Evolutionary conservation across 2,888 invertebrate genomes (phyloP).

Genomic region (Buathra laborator): DNA sequence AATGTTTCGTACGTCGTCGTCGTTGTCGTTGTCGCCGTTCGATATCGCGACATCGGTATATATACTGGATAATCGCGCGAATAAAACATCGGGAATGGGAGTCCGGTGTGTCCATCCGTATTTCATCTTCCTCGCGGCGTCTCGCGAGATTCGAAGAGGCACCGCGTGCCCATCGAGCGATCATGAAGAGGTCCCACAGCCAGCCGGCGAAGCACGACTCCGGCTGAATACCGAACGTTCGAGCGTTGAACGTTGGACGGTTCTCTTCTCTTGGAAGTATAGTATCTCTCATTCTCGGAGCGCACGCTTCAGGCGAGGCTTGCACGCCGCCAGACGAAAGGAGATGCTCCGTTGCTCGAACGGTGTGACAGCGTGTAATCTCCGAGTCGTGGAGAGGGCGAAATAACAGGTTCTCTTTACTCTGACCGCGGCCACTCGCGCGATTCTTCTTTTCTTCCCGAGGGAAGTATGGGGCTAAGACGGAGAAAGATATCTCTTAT

Average conservation of each 20-base stretch:
- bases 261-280: neutral
- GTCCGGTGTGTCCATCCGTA: slow-evolving; percentile 67
- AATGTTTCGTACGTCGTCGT: neutral
- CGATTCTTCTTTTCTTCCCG: slow-evolving; percentile 66
- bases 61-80: slow-evolving; percentile 77
- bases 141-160: slow-evolving; percentile 34
- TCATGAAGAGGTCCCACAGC: slow-evolving; percentile 13
- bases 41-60: neutral
- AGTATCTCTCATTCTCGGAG: slow-evolving; percentile 28
- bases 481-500: slow-evolving; percentile 35
- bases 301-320: slow-evolving; percentile 63
- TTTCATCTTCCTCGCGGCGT: slow-evolving; percentile 55
- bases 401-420: slow-evolving; percentile 84
- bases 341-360: slow-evolving; percentile 71
- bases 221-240: slow-evolving; percentile 35
- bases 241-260: neutral
- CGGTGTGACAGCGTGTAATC: slow-evolving; percentile 84
- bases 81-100: slow-evolving; percentile 76
- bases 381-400: slow-evolving; percentile 75
- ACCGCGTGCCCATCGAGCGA: slow-evolving; percentile 42
- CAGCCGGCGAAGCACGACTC: slow-evolving; percentile 12
- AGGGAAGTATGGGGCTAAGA: slow-evolving; percentile 46
- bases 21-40: neutral
- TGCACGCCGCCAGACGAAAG: slow-evolving; percentile 60
- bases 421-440: slow-evolving; percentile 73